Conservation (phyloP, 2,888 invertebrate genomes). For the Campoplex capitator region DNA sequence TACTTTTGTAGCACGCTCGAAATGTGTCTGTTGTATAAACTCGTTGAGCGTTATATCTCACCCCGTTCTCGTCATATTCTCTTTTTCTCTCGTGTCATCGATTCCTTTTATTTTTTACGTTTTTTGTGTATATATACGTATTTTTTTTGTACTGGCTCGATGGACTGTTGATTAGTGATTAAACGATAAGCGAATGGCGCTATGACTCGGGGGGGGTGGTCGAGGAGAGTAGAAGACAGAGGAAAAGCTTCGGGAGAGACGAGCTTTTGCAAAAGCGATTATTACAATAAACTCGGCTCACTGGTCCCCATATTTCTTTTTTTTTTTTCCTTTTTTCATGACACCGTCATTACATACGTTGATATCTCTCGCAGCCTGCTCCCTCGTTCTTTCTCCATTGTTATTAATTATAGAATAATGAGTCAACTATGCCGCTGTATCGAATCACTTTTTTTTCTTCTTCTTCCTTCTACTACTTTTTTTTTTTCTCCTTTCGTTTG, state of each 20-base stretch:
- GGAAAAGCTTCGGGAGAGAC: slow-evolving; percentile 26
- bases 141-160: slow-evolving; percentile 51
- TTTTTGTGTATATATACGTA: slow-evolving; percentile 22
- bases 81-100: neutral
- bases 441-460: slow-evolving; percentile 37
- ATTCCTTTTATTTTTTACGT: slow-evolving; percentile 27
- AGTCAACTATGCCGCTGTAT: slow-evolving; percentile 19
- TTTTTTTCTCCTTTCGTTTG: neutral
- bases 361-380: slow-evolving; percentile 17
- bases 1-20: slow-evolving; percentile 59
- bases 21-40: slow-evolving; percentile 49
- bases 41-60: neutral
- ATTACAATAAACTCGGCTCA: slow-evolving; percentile 59
- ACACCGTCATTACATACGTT: slow-evolving; percentile 10
- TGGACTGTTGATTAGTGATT: slow-evolving; percentile 63
- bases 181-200: slow-evolving; percentile 49
- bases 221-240: neutral
- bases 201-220: neutral
- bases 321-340: slow-evolving; percentile 3
- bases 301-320: slow-evolving; percentile 44
- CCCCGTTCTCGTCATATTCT: slow-evolving; percentile 25
- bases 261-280: slow-evolving; percentile 49
- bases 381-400: slow-evolving; percentile 6
- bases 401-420: slow-evolving; percentile 60
- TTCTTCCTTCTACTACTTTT: neutral